These are phyloP conservation scores for Amphipyra tragopoginis DNA, from an alignment of 2,888 invertebrate genomes.

Conservation along the genomic window DNA sequence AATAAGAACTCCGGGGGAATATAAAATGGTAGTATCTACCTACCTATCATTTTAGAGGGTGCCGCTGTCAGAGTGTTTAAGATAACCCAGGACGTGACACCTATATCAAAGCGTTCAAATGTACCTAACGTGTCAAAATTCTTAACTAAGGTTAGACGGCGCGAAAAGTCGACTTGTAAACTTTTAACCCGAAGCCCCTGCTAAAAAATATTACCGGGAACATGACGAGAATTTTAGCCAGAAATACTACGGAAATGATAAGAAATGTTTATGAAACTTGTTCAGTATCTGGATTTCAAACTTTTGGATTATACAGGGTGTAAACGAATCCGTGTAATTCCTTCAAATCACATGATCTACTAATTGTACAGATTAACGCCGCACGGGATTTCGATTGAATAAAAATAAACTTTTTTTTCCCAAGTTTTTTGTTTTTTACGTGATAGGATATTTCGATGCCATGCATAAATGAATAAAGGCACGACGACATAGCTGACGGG, in stretches of 20 bases:
- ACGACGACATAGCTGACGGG: no score
- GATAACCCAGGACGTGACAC: slow-evolving; percentile 76
- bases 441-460: no score
- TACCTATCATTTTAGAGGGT: slow-evolving; percentile 79
- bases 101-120: slow-evolving; percentile 72
- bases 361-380: no score
- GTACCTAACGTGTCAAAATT: slow-evolving; percentile 68
- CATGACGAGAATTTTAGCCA: slow-evolving; percentile 45
- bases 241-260: slow-evolving; percentile 1
- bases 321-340: no score
- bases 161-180: slow-evolving; percentile 50
- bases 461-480: no score
- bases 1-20: slow-evolving; percentile 85
- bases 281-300: slow-evolving; percentile 12
- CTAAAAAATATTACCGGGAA: slow-evolving; percentile 50
- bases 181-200: slow-evolving; percentile 44
- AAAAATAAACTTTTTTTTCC: no score
- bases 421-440: no score
- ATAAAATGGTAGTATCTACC: slow-evolving; percentile 79
- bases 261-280: slow-evolving; percentile 6
- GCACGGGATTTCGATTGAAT: no score
- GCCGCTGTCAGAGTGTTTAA: slow-evolving; percentile 75
- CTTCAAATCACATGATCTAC: no score
- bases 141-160: slow-evolving; percentile 58
- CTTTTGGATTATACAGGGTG: no score